Conservation (phyloP, 2,888 invertebrate species). For the Xestia sexstrigata region DNA sequence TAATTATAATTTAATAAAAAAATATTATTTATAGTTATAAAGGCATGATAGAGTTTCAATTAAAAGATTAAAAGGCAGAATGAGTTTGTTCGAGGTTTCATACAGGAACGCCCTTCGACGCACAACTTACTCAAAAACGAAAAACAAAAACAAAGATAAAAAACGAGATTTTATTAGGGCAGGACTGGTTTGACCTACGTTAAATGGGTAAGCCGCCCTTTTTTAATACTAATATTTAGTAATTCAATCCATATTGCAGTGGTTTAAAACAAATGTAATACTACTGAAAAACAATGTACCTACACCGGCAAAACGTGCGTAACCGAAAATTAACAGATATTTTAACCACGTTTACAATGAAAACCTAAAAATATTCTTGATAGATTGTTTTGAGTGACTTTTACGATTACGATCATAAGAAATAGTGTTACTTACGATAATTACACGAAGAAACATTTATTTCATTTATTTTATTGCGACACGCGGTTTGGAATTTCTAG, state of each 20-base stretch:
- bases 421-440: not conserved
- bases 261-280: not conserved
- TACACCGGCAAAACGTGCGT: constrained; percentile 17
- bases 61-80: not conserved
- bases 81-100: not conserved
- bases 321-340: not conserved
- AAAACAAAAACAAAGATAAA: not conserved
- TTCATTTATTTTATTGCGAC: constrained; percentile 12
- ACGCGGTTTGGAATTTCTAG: constrained; percentile 31
- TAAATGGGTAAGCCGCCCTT: not conserved
- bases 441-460: not conserved
- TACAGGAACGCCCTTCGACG: not conserved
- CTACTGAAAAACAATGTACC: not conserved
- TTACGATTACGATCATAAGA: not conserved
- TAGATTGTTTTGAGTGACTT: not conserved
- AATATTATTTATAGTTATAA: too few species aligned
- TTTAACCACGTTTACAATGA: not conserved
- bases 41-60: not conserved
- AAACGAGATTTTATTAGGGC: not conserved
- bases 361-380: not conserved
- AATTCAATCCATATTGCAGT: not conserved
- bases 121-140: not conserved
- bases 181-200: not conserved
- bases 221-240: not conserved
- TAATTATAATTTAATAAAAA: too few species aligned